phyloP scores from a whole-genome alignment of 2,113 vertebrate genomes.

The Platichthys flesus region DNA sequence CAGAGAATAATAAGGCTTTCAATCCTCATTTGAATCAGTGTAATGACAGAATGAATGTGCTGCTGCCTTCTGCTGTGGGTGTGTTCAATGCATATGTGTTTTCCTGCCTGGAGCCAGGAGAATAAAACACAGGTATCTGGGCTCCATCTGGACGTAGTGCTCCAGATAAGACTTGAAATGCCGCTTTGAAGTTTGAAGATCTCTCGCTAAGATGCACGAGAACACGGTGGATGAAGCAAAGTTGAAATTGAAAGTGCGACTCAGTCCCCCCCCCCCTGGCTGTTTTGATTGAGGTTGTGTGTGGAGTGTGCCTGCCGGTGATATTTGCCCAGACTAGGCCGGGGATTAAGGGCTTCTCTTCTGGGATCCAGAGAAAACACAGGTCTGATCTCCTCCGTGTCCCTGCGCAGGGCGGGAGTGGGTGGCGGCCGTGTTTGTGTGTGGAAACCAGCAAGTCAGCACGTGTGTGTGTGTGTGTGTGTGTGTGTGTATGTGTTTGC shows the following conservation, averaged over 20 bases:
- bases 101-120: conserved; percentile 5
- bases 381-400: conserved; percentile 61
- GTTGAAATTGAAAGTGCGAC: conserved; percentile 46
- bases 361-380: conserved; percentile 74
- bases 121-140: conserved; percentile 26
- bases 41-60: not conserved
- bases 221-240: conserved; percentile 32
- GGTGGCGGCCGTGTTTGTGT: conserved; percentile 20
- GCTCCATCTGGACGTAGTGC: conserved; percentile 18
- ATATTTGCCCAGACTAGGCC: conserved; percentile 77
- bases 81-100: not conserved
- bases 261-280: conserved; percentile 29
- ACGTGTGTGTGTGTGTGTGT: not conserved
- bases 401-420: conserved; percentile 41
- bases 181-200: conserved; percentile 44
- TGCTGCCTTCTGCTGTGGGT: not conserved
- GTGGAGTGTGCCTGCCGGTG: conserved; percentile 63
- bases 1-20: not conserved
- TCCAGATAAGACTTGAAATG: conserved; percentile 13
- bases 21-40: not conserved
- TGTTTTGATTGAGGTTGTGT: conserved; percentile 63
- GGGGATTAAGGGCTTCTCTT: conserved; percentile 74
- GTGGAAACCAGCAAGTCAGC: conserved; percentile 32
- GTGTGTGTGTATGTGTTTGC: not conserved
- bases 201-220: conserved; percentile 20